Base-by-base conservation (phyloP, 2,113 vertebrate species). In the Anolis carolinensis region DNA sequence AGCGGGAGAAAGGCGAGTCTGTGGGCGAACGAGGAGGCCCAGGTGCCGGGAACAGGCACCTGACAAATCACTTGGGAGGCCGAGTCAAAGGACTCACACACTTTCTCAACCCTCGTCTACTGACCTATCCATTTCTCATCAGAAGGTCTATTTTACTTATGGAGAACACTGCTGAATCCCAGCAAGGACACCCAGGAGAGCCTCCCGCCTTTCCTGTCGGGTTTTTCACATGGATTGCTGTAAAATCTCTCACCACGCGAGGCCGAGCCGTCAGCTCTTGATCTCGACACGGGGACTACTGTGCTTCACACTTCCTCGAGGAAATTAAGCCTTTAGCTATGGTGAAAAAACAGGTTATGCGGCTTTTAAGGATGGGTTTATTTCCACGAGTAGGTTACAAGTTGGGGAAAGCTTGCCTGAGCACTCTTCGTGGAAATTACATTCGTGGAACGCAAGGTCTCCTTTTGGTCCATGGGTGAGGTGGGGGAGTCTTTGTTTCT, bases 261-360 rank as follows among this genome's bases (percentile, higher is more conserved):
- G 85, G 25, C 71, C 27, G 71, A 63, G 80, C 36, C 52, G 50
- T 82, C 34, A 62, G 18, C 75, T 44, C 59, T 75, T 90, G 82
- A 89, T 72, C 67, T 89, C 86, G 86, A 86, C 88, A 85, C 52
- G 85, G 74, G 89, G 77, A 89, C 83, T 32, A 7, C 72, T 81
- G 63, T 50, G 55, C 79, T 80, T 92, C 52, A 74, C 1, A 0
- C 39, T 48, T 77, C 50, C 0, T 2, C 1, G 5, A 39, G 77
- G 80, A 85, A 83, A 91, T 78, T 27, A 50, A 48, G 18, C 36
- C 68, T 87, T 82, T 86, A 25, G n/a, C 86, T 82, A 80, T 62
- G n/a, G 83, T 86, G 81, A 59, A 81, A 44, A 84, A 83, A 21
- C 6, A 68, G 90, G 23, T 70, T 67, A 59, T 18, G 34, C 18